phyloP scores from a whole-genome alignment of 2,888 invertebrate genomes.

The Adelphocoris suturalis region DNA sequence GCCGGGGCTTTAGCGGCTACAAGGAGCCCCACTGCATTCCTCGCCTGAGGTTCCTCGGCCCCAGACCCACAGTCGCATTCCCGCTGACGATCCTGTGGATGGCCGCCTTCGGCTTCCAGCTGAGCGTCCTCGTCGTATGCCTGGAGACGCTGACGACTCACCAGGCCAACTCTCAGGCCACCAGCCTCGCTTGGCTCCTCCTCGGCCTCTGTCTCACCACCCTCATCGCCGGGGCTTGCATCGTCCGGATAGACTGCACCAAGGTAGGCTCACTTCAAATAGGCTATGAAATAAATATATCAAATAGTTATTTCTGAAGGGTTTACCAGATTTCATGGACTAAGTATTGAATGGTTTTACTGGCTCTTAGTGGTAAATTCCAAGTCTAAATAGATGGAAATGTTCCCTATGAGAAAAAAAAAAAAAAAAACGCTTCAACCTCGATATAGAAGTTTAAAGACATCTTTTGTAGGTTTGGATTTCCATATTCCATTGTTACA shows the following conservation, averaged over 20 bases:
- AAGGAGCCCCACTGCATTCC: constrained; percentile 76
- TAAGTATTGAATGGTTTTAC: too few species aligned
- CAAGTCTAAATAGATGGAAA: too few species aligned
- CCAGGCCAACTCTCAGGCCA: constrained; percentile 6
- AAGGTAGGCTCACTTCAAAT: not conserved
- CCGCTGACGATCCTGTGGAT: constrained; percentile 76
- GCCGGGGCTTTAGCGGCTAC: constrained; percentile 77
- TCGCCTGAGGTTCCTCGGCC: constrained; percentile 76
- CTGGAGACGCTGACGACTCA: not conserved
- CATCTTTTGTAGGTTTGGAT: too few species aligned
- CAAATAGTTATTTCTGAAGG: too few species aligned
- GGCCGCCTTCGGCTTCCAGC: constrained; percentile 75
- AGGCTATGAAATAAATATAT: too few species aligned
- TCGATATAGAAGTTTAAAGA: too few species aligned
- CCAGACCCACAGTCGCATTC: constrained; percentile 75
- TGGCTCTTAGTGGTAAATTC: too few species aligned
- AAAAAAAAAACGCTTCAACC: too few species aligned
- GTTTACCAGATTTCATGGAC: too few species aligned
- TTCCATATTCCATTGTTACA: too few species aligned
- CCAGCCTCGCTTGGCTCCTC: constrained; percentile 67
- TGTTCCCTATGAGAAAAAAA: too few species aligned
- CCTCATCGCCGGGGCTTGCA: constrained; percentile 74
- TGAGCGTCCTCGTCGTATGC: constrained; percentile 73
- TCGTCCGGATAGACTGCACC: constrained; percentile 76
- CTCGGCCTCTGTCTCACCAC: constrained; percentile 75